A percentile compares a stretch with the other conserved stretches of the same genome.
phyloP scores from a whole-genome alignment of 2,113 vertebrate species.

The Crotalus viridis region DNA sequence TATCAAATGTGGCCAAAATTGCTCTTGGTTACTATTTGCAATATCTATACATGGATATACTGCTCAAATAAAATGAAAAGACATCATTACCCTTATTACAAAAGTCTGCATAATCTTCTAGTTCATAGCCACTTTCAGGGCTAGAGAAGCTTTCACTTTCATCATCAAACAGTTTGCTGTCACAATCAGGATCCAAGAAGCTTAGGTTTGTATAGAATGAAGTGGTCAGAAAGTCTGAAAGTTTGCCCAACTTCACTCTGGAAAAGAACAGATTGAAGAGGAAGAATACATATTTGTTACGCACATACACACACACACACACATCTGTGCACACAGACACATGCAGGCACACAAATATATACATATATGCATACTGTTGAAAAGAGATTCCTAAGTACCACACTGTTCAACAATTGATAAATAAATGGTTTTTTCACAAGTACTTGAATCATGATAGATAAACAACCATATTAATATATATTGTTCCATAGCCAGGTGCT shows the following conservation, averaged over 20 bases:
- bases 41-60: neutral
- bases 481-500: neutral
- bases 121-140: slow-evolving; percentile 76
- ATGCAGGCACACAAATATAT: neutral
- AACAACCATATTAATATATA: neutral
- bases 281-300: neutral
- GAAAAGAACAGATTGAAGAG: slow-evolving; percentile 2
- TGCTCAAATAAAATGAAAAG: neutral
- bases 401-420: neutral
- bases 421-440: neutral
- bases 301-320: neutral
- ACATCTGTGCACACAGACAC: neutral
- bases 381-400: neutral
- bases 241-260: slow-evolving; percentile 89
- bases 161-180: slow-evolving; percentile 81
- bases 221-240: slow-evolving; percentile 91
- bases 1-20: neutral
- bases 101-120: slow-evolving; percentile 65
- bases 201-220: slow-evolving; percentile 93
- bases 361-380: neutral
- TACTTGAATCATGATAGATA: neutral
- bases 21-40: neutral
- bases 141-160: slow-evolving; percentile 68
- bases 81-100: slow-evolving; percentile 67
- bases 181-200: slow-evolving; percentile 88